These are phyloP conservation scores for Tyrophagus putrescentiae DNA, from an alignment of 1,140 invertebrate species.

Conservation along the genomic window DNA sequence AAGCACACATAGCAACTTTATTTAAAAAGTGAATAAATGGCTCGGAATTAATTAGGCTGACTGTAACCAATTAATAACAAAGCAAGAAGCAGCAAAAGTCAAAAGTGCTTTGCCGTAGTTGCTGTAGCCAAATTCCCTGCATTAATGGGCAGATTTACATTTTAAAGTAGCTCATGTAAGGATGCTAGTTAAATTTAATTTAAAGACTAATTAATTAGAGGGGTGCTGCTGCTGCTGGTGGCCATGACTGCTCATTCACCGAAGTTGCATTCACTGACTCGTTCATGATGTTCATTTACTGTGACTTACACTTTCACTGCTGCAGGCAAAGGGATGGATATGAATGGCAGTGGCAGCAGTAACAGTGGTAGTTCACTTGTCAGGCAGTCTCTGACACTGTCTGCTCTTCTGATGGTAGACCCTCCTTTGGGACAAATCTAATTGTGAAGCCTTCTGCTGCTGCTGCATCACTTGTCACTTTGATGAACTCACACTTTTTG, in stretches of 20 bases:
- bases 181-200: neutral
- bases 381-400: too few relatives aligned
- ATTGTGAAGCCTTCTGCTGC: too few relatives aligned
- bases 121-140: neutral
- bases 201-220: constrained; percentile 6
- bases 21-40: neutral
- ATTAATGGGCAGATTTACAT: neutral
- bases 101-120: neutral
- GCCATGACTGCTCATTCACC: neutral
- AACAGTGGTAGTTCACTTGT: too few relatives aligned
- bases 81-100: neutral
- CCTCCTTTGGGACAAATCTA: too few relatives aligned
- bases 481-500: too few relatives aligned
- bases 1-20: too few relatives aligned
- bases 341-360: too few relatives aligned
- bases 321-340: too few relatives aligned
- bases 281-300: neutral
- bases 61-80: neutral
- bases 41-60: neutral
- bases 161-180: neutral
- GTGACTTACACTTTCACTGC: too few relatives aligned
- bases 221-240: neutral
- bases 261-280: neutral
- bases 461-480: too few relatives aligned
- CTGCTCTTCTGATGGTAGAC: too few relatives aligned